Conservation (phyloP, 2,113 vertebrate species). For the Trachemys scripta region DNA sequence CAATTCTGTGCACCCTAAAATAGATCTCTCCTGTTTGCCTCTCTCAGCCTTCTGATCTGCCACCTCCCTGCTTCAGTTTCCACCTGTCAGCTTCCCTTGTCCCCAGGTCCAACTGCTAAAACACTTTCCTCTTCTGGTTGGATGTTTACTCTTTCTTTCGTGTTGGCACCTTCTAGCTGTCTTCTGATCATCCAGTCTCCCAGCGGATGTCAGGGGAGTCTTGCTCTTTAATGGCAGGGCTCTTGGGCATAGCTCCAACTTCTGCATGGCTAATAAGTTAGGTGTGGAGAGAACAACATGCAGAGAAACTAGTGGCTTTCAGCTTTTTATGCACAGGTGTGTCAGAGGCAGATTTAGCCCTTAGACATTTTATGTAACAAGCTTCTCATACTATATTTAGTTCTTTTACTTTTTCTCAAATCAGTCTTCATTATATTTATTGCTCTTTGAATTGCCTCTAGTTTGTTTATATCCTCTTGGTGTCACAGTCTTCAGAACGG, state of each 20-base stretch:
- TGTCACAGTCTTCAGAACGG: background rate
- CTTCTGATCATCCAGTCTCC: background rate
- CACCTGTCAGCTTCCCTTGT: background rate
- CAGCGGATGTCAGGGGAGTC: background rate
- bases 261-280: background rate
- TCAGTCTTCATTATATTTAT: background rate
- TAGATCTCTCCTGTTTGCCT: background rate
- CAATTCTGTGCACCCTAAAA: background rate
- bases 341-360: background rate
- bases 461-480: background rate
- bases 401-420: background rate
- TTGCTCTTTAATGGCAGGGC: background rate
- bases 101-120: background rate
- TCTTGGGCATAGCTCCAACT: background rate
- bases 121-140: accelerated
- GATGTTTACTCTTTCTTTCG: background rate
- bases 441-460: background rate
- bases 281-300: background rate
- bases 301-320: background rate
- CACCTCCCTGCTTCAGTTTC: background rate
- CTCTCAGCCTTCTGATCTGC: background rate
- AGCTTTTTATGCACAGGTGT: constrained; percentile 15
- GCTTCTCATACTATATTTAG: constrained; percentile 28
- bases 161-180: background rate
- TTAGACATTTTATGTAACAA: background rate